Evolutionary conservation across 2,113 vertebrate genomes (phyloP).

Genomic region (Neopipo cinnamomea): DNA sequence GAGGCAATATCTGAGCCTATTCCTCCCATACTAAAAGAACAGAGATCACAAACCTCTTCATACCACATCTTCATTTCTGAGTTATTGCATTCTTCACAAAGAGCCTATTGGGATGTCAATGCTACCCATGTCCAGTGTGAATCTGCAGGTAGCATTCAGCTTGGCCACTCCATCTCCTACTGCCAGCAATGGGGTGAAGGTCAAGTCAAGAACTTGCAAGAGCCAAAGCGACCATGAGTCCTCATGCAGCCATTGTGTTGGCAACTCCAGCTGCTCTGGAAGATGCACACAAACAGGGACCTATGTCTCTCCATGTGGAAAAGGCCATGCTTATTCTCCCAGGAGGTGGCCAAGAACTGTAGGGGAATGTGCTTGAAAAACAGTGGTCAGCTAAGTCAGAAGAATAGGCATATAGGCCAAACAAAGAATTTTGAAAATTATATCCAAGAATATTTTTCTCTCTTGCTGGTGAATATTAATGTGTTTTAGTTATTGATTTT

Average conservation of each 20-base stretch:
- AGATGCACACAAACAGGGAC: neutral
- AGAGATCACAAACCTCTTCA: neutral
- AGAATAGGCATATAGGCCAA: neutral
- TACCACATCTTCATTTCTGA: neutral
- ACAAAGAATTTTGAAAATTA: neutral
- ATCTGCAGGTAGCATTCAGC: neutral
- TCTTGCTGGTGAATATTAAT: neutral
- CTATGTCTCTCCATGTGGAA: fast-evolving
- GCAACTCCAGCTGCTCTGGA: neutral
- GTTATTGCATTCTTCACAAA: neutral
- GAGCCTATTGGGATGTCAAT: neutral
- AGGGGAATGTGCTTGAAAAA: neutral
- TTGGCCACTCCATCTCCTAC: neutral
- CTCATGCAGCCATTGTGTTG: fast-evolving
- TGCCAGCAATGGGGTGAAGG: fast-evolving
- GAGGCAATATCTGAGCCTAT: fast-evolving
- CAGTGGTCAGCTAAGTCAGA: neutral
- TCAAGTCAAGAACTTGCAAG: neutral
- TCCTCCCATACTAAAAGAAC: neutral
- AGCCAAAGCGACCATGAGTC: neutral
- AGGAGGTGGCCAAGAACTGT: neutral
- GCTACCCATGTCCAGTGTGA: neutral
- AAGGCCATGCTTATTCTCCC: neutral
- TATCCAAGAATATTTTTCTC: neutral
- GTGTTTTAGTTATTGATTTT: neutral